These are phyloP conservation scores for Cepaea nemoralis DNA, from an alignment of 1,140 invertebrate species.

Conservation along the genomic window DNA sequence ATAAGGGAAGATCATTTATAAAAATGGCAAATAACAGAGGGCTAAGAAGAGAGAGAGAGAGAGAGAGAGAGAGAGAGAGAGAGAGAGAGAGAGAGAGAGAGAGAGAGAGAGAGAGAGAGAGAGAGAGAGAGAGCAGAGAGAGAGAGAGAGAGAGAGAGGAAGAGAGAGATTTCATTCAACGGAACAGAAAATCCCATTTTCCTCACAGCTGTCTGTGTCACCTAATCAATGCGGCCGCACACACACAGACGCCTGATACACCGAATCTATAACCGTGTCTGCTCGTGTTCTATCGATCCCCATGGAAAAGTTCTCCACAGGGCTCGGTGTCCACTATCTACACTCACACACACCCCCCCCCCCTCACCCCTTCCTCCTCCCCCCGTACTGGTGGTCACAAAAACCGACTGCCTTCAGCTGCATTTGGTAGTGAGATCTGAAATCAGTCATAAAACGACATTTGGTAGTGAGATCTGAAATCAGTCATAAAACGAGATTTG, in stretches of 20 bases:
- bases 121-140: slow-evolving; percentile 9
- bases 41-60: too few species aligned
- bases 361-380: too few species aligned
- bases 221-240: slow-evolving; percentile 20
- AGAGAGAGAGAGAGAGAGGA: not conserved
- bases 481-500: too few species aligned
- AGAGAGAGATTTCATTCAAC: not conserved
- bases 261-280: not conserved
- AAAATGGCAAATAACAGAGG: too few species aligned
- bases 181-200: slow-evolving; percentile 22
- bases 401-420: too few species aligned
- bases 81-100: slow-evolving; percentile 7
- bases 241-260: slow-evolving; percentile 21
- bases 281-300: slow-evolving; percentile 16
- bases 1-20: too few species aligned
- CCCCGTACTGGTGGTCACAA: too few species aligned
- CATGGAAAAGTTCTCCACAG: not conserved
- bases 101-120: slow-evolving; percentile 23
- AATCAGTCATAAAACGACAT: not conserved
- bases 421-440: too few species aligned
- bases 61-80: too few species aligned
- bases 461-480: too few species aligned
- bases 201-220: slow-evolving; percentile 27
- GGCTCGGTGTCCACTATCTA: not conserved
- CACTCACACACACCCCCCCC: too few species aligned